A percentile compares a stretch with the other conserved stretches of the same genome.
Conservation (phyloP, 2,888 invertebrate species). For the Catocala fraxini region DNA sequence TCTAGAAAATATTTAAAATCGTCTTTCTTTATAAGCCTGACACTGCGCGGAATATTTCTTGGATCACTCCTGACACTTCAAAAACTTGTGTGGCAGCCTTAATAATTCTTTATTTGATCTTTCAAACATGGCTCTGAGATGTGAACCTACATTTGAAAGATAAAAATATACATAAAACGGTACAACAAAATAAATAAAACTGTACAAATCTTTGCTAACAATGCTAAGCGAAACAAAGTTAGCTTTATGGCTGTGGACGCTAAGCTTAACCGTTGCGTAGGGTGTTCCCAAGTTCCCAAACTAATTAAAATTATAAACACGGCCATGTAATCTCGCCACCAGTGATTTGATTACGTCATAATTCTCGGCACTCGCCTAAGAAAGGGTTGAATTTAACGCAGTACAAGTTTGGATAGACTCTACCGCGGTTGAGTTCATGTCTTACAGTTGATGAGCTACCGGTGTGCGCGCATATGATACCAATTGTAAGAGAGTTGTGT, state of each 20-base stretch:
- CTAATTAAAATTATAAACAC: constrained; percentile 68
- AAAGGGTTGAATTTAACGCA: constrained; percentile 40
- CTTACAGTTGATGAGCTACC: constrained; percentile 17
- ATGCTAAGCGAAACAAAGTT: too few relatives aligned
- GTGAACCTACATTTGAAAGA: too few relatives aligned
- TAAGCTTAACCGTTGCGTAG: neutral
- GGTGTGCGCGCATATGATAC: constrained; percentile 1
- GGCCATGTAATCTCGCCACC: constrained; percentile 52
- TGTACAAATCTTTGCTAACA: too few relatives aligned
- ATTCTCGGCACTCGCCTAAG: constrained; percentile 45
- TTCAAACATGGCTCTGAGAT: too few relatives aligned
- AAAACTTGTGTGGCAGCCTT: too few relatives aligned
- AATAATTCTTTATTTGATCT: too few relatives aligned
- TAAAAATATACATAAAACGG: too few relatives aligned
- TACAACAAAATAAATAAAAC: too few relatives aligned
- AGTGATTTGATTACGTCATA: constrained; percentile 55
- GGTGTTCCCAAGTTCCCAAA: constrained; percentile 43
- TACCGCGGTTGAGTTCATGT: constrained; percentile 18
- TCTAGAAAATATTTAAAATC: too few relatives aligned
- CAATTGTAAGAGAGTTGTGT: neutral
- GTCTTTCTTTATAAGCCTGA: too few relatives aligned
- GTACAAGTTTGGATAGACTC: constrained; percentile 30
- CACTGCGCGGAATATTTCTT: too few relatives aligned
- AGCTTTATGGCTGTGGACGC: constrained; percentile 1
- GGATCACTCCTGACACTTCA: too few relatives aligned